A percentile compares a stretch with the other conserved stretches of the same genome.
Conservation (phyloP, 1,140 invertebrate genomes). For the Cecropterus lyciades region DNA sequence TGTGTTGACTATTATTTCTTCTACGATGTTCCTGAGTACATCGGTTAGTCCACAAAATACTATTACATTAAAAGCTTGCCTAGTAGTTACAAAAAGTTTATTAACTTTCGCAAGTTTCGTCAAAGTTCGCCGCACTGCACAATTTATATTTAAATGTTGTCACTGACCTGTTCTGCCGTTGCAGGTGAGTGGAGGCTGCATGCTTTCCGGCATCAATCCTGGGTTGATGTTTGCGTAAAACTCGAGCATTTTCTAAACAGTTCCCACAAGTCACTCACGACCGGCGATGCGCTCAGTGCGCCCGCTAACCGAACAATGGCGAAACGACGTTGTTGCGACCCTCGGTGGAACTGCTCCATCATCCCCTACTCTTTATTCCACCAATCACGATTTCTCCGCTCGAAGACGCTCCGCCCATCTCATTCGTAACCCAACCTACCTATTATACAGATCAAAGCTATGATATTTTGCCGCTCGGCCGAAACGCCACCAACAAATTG, state of each 20-base stretch:
- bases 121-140: conserved; percentile 22
- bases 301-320: conserved; percentile 56
- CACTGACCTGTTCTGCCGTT: conserved; percentile 81
- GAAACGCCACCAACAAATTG: conserved; percentile 66
- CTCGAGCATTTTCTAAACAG: conserved; percentile 74
- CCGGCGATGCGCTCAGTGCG: conserved; percentile 46
- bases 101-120: conserved; percentile 7
- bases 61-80: too few species aligned
- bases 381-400: conserved; percentile 55
- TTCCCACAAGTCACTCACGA: conserved; percentile 47
- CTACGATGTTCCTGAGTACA: too few species aligned
- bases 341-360: conserved; percentile 39
- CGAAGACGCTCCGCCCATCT: conserved; percentile 57
- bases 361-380: conserved; percentile 46
- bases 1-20: too few species aligned
- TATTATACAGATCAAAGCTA: conserved; percentile 70
- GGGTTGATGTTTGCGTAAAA: conserved; percentile 79
- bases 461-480: conserved; percentile 64
- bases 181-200: conserved; percentile 80
- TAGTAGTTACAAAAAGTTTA: too few species aligned
- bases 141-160: not conserved
- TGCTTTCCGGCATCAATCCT: conserved; percentile 82
- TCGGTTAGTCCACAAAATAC: too few species aligned
- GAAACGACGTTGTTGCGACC: conserved; percentile 41
- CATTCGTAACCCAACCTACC: conserved; percentile 62